These are phyloP conservation scores for Drosophila antonietae DNA, from an alignment of 2,888 invertebrate species.

Conservation along the genomic window DNA sequence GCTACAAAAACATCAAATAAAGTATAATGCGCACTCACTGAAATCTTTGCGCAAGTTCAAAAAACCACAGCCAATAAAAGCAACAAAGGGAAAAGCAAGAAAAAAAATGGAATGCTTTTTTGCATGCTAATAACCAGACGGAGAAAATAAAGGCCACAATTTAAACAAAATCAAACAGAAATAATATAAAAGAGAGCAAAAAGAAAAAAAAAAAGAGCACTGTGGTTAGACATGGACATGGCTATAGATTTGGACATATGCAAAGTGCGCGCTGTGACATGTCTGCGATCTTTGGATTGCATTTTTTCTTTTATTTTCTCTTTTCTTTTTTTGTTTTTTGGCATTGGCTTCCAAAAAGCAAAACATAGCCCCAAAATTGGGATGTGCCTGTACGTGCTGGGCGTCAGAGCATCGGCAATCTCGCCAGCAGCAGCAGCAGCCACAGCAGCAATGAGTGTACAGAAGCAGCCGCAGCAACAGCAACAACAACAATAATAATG, in stretches of 20 bases:
- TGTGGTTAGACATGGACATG: constrained; percentile 17
- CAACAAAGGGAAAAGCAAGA: constrained; percentile 15
- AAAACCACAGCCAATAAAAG: constrained; percentile 45
- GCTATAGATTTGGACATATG: constrained; percentile 37
- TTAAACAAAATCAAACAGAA: constrained; percentile 69
- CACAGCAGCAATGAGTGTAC: constrained; percentile 22
- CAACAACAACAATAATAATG: constrained; percentile 31
- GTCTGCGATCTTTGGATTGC: constrained; percentile 63
- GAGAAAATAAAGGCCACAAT: constrained; percentile 46
- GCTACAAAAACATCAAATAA: constrained; percentile 25
- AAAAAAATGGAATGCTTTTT: constrained; percentile 23
- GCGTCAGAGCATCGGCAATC: constrained; percentile 64
- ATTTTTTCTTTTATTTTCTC: constrained; percentile 32
- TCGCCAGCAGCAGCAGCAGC: constrained; percentile 25
- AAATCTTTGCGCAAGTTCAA: constrained; percentile 59
- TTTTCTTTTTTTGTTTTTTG: constrained; percentile 28
- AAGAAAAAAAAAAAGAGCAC: neutral
- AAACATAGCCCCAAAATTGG: constrained; percentile 58
- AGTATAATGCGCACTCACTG: constrained; percentile 48
- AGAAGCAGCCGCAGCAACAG: constrained; percentile 30
- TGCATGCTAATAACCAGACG: constrained; percentile 48
- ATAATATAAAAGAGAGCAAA: constrained; percentile 34
- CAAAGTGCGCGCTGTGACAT: constrained; percentile 43
- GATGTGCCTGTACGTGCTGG: constrained; percentile 72
- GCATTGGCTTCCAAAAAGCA: constrained; percentile 32